Conservation (phyloP, 64 coral and sea anemone species). For the Porites lutea region DNA sequence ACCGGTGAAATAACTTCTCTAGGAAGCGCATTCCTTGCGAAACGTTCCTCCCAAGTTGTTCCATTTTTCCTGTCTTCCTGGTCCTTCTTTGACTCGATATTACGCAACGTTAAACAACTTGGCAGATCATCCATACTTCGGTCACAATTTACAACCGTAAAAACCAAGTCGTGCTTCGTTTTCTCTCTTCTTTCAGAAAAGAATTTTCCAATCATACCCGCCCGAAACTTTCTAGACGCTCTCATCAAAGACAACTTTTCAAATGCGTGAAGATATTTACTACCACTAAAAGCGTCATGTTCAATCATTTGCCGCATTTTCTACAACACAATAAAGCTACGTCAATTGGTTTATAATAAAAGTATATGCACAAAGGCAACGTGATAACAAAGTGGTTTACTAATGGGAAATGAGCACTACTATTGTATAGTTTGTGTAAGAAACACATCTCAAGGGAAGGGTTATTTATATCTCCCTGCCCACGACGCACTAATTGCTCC, state of each 20-base stretch:
- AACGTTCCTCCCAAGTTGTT: background rate
- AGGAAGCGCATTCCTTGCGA: background rate
- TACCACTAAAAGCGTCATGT: background rate
- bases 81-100: background rate
- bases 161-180: background rate
- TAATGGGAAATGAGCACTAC: background rate
- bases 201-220: constrained; percentile 1
- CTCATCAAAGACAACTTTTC: background rate
- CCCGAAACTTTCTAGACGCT: background rate
- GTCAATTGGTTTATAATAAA: background rate
- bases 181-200: background rate
- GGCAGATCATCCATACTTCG: background rate
- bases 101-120: background rate
- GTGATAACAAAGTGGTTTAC: background rate
- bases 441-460: constrained; percentile 4
- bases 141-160: background rate
- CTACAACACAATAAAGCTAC: background rate
- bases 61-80: background rate
- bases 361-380: background rate
- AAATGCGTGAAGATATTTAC: background rate
- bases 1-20: background rate
- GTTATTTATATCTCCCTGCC: background rate
- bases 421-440: background rate
- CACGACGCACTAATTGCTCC: background rate
- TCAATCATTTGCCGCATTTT: background rate